phyloP scores from a whole-genome alignment of 2,113 vertebrate species.

The Peromyscus polionotus region DNA sequence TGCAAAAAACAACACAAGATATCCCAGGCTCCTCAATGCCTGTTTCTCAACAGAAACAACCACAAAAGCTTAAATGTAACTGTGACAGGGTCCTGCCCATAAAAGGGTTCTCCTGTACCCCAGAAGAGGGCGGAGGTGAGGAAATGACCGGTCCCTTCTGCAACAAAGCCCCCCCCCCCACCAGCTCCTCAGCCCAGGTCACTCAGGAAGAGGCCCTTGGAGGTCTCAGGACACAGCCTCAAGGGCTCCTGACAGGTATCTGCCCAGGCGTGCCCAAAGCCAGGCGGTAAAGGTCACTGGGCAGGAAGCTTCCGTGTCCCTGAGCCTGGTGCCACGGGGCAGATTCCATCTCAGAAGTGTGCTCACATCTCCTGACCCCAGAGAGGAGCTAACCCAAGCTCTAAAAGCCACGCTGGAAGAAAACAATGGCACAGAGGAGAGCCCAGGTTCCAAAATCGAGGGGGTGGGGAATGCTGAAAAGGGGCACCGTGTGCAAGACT shows the following conservation, averaged over 20 bases:
- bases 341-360: conserved; percentile 51
- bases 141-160: background rate
- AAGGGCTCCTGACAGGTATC: background rate
- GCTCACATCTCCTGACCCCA: background rate
- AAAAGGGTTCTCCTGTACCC: background rate
- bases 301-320: background rate
- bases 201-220: background rate
- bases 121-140: background rate
- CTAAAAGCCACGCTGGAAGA: conserved; percentile 3
- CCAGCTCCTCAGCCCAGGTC: background rate
- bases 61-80: background rate
- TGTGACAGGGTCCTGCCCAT: background rate
- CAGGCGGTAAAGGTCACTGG: conserved; percentile 59
- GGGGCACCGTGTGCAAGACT: background rate
- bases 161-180: background rate
- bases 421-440: background rate
- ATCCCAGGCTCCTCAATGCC: conserved; percentile 58
- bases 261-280: background rate
- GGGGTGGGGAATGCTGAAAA: background rate
- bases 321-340: background rate
- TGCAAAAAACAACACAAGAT: conserved; percentile 75
- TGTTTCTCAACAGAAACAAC: conserved; percentile 51
- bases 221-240: background rate
- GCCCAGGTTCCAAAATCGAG: background rate
- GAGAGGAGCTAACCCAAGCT: conserved; percentile 36